These are phyloP conservation scores for Silurus meridionalis DNA, from an alignment of 2,113 vertebrate species.

Conservation along the genomic window DNA sequence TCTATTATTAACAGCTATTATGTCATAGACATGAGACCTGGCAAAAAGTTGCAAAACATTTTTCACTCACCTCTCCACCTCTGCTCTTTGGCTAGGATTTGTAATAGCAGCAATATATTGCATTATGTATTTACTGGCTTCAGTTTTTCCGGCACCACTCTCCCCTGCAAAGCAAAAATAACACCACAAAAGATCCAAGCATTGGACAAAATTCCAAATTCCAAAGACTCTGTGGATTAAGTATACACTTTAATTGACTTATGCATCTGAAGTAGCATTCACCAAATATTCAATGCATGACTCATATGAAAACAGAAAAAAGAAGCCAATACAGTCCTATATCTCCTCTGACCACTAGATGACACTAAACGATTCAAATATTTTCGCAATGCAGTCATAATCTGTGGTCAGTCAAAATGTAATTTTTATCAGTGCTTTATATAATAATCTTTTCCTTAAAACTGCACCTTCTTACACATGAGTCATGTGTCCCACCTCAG, in stretches of 20 bases:
- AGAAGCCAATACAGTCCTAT: background rate
- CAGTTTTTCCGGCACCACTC: constrained; percentile 96
- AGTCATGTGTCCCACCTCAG: constrained; percentile 29
- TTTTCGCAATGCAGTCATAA: constrained; percentile 35
- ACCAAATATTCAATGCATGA: background rate
- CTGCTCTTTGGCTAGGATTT: constrained; percentile 93
- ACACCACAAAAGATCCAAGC: background rate
- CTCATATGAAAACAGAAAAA: background rate
- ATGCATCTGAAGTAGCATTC: background rate
- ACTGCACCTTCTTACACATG: constrained; percentile 18
- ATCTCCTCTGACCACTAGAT: constrained; percentile 60
- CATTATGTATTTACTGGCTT: constrained; percentile 99
- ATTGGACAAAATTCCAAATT: too few relatives aligned
- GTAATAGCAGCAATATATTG: constrained; percentile 99
- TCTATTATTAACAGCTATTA: background rate
- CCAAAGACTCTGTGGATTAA: background rate
- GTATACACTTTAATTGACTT: background rate
- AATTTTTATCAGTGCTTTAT: constrained; percentile 37
- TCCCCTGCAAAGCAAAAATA: constrained; percentile 79
- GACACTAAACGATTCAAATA: constrained; percentile 56
- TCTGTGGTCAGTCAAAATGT: constrained; percentile 49
- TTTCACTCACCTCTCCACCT: constrained; percentile 89
- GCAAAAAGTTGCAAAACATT: background rate
- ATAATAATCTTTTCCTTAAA: constrained; percentile 47
- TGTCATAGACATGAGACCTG: background rate